Conservation (phyloP, 2,888 invertebrate species). For the Xanthia togata region DNA sequence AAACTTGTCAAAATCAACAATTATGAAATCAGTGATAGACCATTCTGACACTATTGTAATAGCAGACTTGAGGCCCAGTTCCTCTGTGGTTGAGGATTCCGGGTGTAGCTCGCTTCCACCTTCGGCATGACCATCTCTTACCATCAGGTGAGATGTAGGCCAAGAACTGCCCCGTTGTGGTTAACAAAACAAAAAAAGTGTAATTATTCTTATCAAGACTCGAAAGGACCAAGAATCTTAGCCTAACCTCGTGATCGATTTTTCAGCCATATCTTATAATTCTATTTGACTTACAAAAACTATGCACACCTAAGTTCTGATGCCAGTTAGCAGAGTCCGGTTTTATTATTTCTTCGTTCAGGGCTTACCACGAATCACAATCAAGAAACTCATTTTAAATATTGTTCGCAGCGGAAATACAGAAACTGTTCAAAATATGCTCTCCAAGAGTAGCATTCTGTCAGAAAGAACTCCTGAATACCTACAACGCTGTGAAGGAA, state of each 20-base stretch:
- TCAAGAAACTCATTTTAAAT: not conserved
- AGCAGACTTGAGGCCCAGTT: no score
- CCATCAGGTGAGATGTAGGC: no score
- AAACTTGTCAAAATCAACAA: no score
- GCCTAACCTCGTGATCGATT: not conserved
- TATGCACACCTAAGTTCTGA: not conserved
- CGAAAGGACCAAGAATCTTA: not conserved
- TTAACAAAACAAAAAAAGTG: no score
- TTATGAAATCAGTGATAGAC: no score
- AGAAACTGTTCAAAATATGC: conserved; percentile 73
- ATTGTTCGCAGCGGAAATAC: conserved; percentile 79
- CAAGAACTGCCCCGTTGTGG: no score
- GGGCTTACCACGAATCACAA: not conserved
- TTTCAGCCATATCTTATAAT: not conserved
- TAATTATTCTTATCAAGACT: not conserved
- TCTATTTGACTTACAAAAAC: no score
- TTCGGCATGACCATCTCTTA: no score
- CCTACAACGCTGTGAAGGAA: conserved; percentile 67
- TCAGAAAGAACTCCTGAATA: conserved; percentile 69
- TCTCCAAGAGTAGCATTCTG: conserved; percentile 81
- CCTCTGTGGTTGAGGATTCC: no score
- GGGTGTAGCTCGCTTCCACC: no score
- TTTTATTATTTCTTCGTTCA: not conserved
- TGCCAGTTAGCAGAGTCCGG: no score
- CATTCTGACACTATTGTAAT: no score